Base-by-base conservation (phyloP, 2,888 invertebrate species). In the Diloba caeruleocephala region DNA sequence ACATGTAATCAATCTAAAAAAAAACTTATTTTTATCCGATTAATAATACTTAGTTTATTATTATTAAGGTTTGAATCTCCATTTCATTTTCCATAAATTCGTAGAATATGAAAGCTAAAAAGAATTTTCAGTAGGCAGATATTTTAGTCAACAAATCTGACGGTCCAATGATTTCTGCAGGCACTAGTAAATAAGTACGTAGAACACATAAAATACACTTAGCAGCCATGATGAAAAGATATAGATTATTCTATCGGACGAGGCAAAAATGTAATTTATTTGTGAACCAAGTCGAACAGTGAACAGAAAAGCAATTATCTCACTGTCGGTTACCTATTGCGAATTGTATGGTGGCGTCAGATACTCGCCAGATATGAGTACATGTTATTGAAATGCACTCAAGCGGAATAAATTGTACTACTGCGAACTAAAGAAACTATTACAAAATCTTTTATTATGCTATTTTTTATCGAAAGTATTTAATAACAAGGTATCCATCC, bases 291-390 rank as follows among this genome's bases (percentile, higher is more conserved):
- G 46, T 59, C 59, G 59, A 57, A 63, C 53, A 63, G 56, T 59
- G 58, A 58, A 43, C 38, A 48, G 52, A 56, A 60, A 63, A 71
- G 53, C 71, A 63, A 71, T 67, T 63, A 71, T 46, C 38, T 54
- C 60, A 50, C 54, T 38, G 71, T 53, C 56, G 49, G 42, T 41
- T 28, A 54, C 63, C 51, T 57, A 60, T 43, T 58, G 42, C 55
- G 41, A 71, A 48, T 71, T 48, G 48, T 41, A 48, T 41, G 46
- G 46, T 55, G 54, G 52, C 57, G 55, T 50, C 31, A 42, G 50
- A 46, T 31, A 26, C 37, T 34, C 34, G 46, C 36, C 50, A 44
- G 51, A 57, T 52, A 61, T 61, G 37, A 51, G 38, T 49, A 52
- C 33, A 32, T 26, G 31, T 52, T 55, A 68, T 61, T 55, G 44